Base-by-base conservation (phyloP, 2,113 vertebrate species). In the Axis porcinus region DNA sequence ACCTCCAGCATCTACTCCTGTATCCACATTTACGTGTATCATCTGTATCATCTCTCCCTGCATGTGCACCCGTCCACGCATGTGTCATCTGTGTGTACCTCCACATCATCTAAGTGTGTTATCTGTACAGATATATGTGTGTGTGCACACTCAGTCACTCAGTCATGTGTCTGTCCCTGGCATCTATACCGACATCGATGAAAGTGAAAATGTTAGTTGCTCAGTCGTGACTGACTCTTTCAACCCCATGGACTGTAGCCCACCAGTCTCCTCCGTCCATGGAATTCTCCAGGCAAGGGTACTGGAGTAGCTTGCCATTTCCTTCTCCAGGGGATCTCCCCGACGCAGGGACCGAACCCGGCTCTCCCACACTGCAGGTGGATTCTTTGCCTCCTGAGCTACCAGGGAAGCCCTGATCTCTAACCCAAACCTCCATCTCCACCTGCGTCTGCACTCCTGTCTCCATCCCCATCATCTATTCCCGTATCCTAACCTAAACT, bases 301-400 rank as follows among this genome's bases (percentile, higher is more conserved):
- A 40, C 19, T 74, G n/a, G 19, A 13, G 19, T 40, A 19, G 67
- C n/a, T 40, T 40, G n/a, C 11, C 10, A 1, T 40, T 70, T 12
- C 67, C n/a, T 23, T 40, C 67, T 70, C 19, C 0, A 40, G 67
- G n/a, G 67, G 19, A 12, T 40, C n/a, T 70, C 5, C n/a, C 67
- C 6, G 5, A 23, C 0, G 0, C n/a, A 23, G 67, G 10, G 10
- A 23, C n/a, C 0, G 21, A 40, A 40, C 10, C n/a, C 1, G 10
- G 19, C 19, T 74, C 67, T 70, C 19, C n/a, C 67, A 40, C 21
- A 70, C n/a, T 40, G n/a, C 67, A 40, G 67, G n/a, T 11, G 1
- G n/a, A 23, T 74, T 40, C 67, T 74, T 40, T 6, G 67, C 10
- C 67, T 74, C 23, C n/a, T 40, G 67, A 74, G n/a, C 19, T 21